Evolutionary conservation across 2,113 vertebrate genomes (phyloP).

Genomic region (Platanista minor): DNA sequence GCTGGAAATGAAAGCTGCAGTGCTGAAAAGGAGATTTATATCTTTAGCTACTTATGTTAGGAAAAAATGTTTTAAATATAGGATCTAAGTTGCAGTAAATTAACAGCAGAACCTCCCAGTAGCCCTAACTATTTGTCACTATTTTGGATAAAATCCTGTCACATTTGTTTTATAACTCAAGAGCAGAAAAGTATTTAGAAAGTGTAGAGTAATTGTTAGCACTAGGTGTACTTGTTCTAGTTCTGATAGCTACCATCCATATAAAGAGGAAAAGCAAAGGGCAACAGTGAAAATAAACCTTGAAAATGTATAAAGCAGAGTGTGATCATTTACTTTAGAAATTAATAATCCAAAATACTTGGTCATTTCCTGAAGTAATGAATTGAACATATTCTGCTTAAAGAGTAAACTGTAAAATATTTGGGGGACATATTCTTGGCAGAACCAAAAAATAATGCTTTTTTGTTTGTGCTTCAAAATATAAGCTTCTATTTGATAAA

Average conservation of each 20-base stretch:
- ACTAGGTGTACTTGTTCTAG: not conserved
- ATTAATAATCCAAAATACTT: not conserved
- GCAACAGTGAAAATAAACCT: not conserved
- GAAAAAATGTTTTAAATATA: not conserved
- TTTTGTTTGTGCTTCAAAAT: not conserved
- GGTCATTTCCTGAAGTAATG: not conserved
- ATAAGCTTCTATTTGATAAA: not conserved
- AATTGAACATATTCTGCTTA: not conserved
- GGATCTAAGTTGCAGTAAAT: not conserved
- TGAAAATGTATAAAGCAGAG: not conserved
- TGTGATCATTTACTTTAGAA: not conserved
- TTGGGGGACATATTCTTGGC: not conserved
- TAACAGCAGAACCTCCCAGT: not conserved
- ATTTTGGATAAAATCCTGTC: not conserved
- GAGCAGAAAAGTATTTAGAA: not conserved
- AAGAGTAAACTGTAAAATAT: not conserved
- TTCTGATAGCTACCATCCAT: not conserved
- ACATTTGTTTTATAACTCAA: not conserved
- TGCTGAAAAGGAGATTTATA: not conserved
- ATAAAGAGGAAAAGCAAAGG: not conserved
- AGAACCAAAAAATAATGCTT: not conserved
- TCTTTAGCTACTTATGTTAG: not conserved
- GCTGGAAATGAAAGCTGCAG: not conserved
- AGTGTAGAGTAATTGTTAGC: not conserved
- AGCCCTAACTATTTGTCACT: not conserved